Conservation (phyloP, 2,888 invertebrate species). For the Macaria notata region DNA sequence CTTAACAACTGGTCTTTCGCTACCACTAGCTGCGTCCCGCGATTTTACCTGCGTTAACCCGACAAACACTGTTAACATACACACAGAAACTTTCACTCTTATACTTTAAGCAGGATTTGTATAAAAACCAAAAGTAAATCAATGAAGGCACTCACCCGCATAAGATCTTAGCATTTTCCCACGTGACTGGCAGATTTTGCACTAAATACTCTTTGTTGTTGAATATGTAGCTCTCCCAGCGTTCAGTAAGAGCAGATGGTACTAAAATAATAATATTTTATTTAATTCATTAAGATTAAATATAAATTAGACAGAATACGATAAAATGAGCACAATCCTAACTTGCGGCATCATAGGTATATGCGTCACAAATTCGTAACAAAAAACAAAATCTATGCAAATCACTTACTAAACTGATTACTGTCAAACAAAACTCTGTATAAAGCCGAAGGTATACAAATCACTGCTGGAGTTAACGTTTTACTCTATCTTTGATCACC, state of each 20-base stretch:
- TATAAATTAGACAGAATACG: neutral
- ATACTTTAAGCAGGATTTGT: no score
- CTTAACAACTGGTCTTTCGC: no score
- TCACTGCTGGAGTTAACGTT: no score
- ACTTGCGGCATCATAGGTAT: neutral
- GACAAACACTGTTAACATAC: no score
- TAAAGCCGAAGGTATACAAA: no score
- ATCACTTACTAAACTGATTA: no score
- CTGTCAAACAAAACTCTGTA: no score
- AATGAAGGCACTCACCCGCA: slow-evolving; percentile 37
- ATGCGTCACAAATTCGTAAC: neutral
- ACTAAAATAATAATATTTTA: slow-evolving; percentile 47
- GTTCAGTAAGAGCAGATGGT: slow-evolving; percentile 50
- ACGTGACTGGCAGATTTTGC: slow-evolving; percentile 68
- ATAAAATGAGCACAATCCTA: neutral
- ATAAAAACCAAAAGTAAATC: no score
- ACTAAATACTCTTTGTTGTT: slow-evolving; percentile 71
- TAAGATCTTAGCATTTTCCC: slow-evolving; percentile 69
- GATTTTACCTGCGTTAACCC: no score
- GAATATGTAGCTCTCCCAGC: slow-evolving; percentile 64
- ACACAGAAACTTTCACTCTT: no score
- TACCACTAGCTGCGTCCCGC: no score
- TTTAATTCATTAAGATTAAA: neutral
- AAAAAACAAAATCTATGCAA: neutral
- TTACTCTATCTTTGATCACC: neutral